phyloP scores from a whole-genome alignment of 2,888 invertebrate genomes.

The Drosophila nigricruria region DNA sequence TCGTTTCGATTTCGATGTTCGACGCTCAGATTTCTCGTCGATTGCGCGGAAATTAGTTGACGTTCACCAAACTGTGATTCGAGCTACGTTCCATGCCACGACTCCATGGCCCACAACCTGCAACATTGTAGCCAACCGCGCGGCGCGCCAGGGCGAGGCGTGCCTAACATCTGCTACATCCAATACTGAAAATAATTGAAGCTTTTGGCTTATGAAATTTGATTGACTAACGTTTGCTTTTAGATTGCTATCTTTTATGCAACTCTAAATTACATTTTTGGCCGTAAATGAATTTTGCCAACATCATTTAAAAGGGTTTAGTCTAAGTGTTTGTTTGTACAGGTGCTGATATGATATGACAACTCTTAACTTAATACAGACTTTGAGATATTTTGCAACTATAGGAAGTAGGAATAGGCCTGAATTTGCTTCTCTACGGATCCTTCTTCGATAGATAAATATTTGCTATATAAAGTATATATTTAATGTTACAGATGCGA shows the following conservation, averaged over 20 bases:
- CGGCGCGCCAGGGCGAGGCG: not conserved
- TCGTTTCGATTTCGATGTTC: slow-evolving; percentile 54
- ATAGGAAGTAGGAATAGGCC: no score
- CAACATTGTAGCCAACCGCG: slow-evolving; percentile 1
- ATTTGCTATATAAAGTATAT: no score
- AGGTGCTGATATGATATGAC: no score
- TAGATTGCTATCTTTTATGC: slow-evolving; percentile 1
- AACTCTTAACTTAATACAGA: no score
- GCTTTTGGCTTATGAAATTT: not conserved
- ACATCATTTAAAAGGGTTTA: not conserved
- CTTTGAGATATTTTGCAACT: no score
- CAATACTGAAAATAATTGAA: slow-evolving; percentile 16
- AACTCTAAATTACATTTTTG: not conserved
- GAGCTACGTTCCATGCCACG: slow-evolving; percentile 9
- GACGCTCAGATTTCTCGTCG: slow-evolving; percentile 44
- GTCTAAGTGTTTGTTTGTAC: no score
- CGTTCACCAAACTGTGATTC: slow-evolving; percentile 43
- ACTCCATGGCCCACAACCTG: not conserved
- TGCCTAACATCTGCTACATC: not conserved
- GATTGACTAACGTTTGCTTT: slow-evolving; percentile 13
- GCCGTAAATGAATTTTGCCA: not conserved
- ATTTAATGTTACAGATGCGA: no score
- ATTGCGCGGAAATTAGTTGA: slow-evolving; percentile 69
- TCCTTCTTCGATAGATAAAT: no score
- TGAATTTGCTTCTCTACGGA: no score